A percentile compares a stretch with the other conserved stretches of the same genome.
Conservation (phyloP, 2,113 vertebrate genomes). For the Ochotona princeps region DNA sequence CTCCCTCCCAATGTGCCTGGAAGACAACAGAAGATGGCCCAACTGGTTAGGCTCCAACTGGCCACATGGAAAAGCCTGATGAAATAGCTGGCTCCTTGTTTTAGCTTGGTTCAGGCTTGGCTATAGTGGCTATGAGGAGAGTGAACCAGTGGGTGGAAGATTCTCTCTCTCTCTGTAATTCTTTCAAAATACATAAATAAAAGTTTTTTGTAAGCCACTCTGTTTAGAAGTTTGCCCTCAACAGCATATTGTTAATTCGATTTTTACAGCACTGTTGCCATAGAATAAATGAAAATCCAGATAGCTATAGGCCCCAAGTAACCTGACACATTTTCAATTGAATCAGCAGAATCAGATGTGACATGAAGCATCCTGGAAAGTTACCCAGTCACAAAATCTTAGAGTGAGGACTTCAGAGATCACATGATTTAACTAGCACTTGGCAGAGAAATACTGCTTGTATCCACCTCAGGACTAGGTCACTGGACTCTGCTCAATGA, state of each 20-base stretch:
- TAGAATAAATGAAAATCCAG: not conserved
- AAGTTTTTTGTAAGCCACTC: not conserved
- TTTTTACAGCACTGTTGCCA: constrained; percentile 12
- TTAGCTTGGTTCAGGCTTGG: no score
- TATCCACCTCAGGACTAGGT: not conserved
- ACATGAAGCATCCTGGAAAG: not conserved
- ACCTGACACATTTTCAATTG: constrained; percentile 35
- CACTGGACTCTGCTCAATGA: not conserved
- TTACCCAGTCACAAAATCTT: not conserved
- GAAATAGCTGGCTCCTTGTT: no score
- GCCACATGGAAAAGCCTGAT: no score
- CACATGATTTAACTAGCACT: not conserved
- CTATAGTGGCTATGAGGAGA: no score
- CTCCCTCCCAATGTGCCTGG: no score
- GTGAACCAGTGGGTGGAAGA: no score
- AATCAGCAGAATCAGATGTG: not conserved
- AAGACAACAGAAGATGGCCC: no score
- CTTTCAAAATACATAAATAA: no score
- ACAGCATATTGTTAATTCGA: not conserved
- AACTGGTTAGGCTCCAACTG: no score
- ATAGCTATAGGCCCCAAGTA: not conserved
- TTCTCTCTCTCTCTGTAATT: no score
- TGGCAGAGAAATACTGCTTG: not conserved
- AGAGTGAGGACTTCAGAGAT: not conserved
- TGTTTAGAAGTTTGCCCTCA: not conserved